A percentile compares a stretch with the other conserved stretches of the same genome.
phyloP scores from a whole-genome alignment of 2,113 vertebrate species.

The Pseudopipra pipra region DNA sequence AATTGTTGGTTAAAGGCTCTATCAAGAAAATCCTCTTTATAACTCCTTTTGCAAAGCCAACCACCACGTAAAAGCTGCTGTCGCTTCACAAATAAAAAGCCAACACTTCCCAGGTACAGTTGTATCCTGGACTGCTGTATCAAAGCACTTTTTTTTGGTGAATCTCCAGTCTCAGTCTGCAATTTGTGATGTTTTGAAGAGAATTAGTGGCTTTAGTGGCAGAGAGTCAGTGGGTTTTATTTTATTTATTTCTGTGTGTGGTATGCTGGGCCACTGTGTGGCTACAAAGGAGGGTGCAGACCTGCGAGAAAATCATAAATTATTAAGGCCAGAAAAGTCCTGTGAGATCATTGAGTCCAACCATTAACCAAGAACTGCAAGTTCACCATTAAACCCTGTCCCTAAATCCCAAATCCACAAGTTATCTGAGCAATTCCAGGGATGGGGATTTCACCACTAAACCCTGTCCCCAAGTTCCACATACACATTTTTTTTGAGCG shows the following conservation, averaged over 20 bases:
- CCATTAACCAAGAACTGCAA: neutral
- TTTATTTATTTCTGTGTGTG: neutral
- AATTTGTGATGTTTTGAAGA: neutral
- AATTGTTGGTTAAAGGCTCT: conserved; percentile 58
- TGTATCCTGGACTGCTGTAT: fast-evolving
- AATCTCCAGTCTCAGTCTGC: neutral
- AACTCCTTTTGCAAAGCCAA: conserved; percentile 5
- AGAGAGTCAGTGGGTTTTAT: neutral
- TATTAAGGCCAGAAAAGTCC: neutral
- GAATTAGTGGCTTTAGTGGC: neutral
- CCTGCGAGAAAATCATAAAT: neutral
- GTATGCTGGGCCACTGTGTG: neutral
- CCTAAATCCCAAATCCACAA: neutral
- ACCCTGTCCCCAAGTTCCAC: neutral
- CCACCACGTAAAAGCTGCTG: neutral
- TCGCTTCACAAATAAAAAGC: neutral
- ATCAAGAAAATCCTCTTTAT: conserved; percentile 47
- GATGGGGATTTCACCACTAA: neutral
- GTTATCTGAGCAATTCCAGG: neutral
- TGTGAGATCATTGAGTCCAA: neutral
- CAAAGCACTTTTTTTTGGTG: neutral
- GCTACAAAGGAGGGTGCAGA: neutral
- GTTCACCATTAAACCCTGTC: neutral
- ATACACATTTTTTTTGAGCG: neutral
- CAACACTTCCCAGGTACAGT: neutral